These are phyloP conservation scores for Acheta domesticus DNA, from an alignment of 2,888 invertebrate species.

Conservation along the genomic window DNA sequence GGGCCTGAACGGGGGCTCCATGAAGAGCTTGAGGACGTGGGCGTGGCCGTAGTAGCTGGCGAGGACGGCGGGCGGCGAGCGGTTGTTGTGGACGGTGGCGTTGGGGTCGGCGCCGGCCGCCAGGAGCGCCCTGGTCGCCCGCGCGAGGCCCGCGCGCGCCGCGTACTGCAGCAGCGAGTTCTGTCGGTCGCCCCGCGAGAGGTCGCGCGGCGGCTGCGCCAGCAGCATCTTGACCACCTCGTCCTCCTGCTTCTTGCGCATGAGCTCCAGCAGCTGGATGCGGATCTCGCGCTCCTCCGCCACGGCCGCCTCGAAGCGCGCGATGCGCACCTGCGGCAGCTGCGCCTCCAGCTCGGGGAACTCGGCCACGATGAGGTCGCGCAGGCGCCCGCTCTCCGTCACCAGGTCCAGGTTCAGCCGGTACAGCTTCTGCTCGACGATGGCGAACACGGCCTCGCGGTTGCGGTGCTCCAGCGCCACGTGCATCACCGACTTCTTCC, in stretches of 20 bases:
- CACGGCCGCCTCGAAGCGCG: not conserved
- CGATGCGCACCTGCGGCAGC: not conserved
- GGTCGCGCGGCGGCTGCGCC: slow-evolving; percentile 37
- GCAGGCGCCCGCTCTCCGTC: not conserved
- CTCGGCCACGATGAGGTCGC: not conserved
- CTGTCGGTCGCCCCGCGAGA: slow-evolving; percentile 51
- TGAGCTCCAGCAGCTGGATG: slow-evolving; percentile 18
- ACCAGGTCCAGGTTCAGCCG: not conserved
- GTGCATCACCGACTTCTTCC: not conserved
- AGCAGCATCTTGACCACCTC: slow-evolving; percentile 33
- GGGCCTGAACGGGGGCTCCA: slow-evolving; percentile 47
- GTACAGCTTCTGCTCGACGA: not conserved
- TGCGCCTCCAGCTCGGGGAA: not conserved
- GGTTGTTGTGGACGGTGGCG: slow-evolving; percentile 46
- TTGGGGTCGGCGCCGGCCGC: slow-evolving; percentile 40
- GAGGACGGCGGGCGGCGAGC: slow-evolving; percentile 62
- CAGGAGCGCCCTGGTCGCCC: slow-evolving; percentile 47
- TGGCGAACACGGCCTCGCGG: not conserved
- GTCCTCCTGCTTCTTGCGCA: slow-evolving; percentile 26
- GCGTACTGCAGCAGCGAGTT: slow-evolving; percentile 59
- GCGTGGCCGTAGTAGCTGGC: slow-evolving; percentile 52
- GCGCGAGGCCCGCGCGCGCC: slow-evolving; percentile 52
- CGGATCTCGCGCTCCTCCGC: not conserved
- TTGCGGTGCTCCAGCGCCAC: not conserved
- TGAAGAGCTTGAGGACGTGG: slow-evolving; percentile 49